Evolutionary conservation across 2,888 invertebrate species (phyloP), one percentile per base, ranked within the genome.

Genomic region (Aquatica leii): DNA sequence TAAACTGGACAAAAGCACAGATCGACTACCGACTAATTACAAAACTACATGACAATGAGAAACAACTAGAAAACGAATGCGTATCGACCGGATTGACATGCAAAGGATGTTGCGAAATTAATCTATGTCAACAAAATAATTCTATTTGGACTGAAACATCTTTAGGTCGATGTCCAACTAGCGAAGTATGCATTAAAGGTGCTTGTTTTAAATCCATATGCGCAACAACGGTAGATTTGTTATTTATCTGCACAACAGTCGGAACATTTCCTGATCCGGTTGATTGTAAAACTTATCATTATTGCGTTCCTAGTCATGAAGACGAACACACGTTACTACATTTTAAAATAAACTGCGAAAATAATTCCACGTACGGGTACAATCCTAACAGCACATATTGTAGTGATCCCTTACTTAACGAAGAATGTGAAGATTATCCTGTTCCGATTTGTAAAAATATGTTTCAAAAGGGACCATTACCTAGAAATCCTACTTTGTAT

Each of bases 261-360:
- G 61, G 61, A 46, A 43, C 41, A 35, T 61, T 51, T 37, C 61
- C 61, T 1, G 61, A 61, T 21, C 61, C 61, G 2, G 15, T 12
- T 8, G 18, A 14, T 35, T 61, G 61, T n/a, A 56, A n/a, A 6
- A 43, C 43, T n/a, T 56, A 51, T 15, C 34, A 61, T 20, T 56
- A 50, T 17, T 63, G 55, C 41, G 14, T 49, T 11, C 50, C 46
- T 1, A 17, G 5, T 0, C 12, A 21, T n/a, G 12, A 12, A 1
- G 35, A 21, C 8, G 14, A 5, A 2, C 5, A 9, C 6, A 8
- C 8, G 2, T 46, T 46, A n/a, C 8, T 1, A 17, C 1, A 18
- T 18, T 18, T 18, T 4, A 46, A 17, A 14, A n/a, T 18, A 46
- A 8, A 8, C 4, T 46, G 46, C 17, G 46, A 20, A 18, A 18